Percentiles rank a stretch among this genome's conserved stretches.
These are phyloP conservation scores for Fragariocoptes setiger DNA, from an alignment of 1,140 invertebrate species.

Conservation along the genomic window DNA sequence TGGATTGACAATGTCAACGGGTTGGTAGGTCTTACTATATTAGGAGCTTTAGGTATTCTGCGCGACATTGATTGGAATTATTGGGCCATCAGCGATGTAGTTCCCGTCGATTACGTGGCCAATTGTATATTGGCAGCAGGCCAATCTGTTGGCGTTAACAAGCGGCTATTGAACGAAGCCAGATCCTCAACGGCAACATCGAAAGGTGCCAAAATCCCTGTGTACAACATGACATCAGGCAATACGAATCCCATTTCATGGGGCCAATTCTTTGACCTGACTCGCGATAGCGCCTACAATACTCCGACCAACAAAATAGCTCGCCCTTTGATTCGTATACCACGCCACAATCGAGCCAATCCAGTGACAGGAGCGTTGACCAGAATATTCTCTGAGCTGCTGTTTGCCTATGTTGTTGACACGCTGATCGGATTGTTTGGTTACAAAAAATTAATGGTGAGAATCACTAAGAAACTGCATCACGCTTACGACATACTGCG, in stretches of 20 bases:
- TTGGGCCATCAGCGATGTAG: constrained; percentile 52
- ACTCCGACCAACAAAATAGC: background rate
- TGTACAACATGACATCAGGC: constrained; percentile 5
- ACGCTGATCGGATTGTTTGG: too few species aligned
- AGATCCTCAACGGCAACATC: too few species aligned
- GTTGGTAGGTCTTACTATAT: constrained; percentile 76
- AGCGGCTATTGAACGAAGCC: too few species aligned
- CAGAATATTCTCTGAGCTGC: background rate
- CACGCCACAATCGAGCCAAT: background rate
- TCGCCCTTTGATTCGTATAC: background rate
- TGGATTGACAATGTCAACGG: constrained; percentile 94
- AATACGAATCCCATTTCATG: constrained; percentile 4
- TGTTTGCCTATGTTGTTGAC: constrained; percentile 4
- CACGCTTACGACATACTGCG: constrained; percentile 35
- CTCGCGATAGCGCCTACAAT: background rate
- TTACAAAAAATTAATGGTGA: too few species aligned
- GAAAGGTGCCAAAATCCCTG: constrained; percentile 12
- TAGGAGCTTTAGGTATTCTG: constrained; percentile 51
- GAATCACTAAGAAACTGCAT: constrained; percentile 43
- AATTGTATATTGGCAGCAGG: constrained; percentile 49
- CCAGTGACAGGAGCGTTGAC: background rate
- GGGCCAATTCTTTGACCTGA: constrained; percentile 3
- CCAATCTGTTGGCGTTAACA: too few species aligned
- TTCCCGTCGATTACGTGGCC: constrained; percentile 68
- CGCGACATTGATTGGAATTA: constrained; percentile 41